These are phyloP conservation scores for Phalacrocorax aristotelis DNA, from an alignment of 2,113 vertebrate genomes.

Conservation along the genomic window DNA sequence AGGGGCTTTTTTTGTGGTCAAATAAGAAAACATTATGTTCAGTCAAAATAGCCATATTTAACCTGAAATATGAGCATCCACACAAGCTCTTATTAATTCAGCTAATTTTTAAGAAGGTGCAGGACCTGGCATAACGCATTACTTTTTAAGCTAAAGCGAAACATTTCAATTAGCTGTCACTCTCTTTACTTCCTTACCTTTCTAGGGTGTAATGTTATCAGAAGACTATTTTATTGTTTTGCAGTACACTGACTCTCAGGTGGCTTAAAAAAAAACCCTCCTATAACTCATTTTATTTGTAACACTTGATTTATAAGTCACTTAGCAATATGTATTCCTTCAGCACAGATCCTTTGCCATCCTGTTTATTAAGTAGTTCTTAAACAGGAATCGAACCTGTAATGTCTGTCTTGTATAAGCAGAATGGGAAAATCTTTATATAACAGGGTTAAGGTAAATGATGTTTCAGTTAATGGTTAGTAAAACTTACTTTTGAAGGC, in stretches of 20 bases:
- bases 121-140: background rate
- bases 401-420: background rate
- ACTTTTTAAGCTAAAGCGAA: background rate
- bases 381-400: background rate
- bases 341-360: background rate
- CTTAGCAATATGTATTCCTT: background rate
- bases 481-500: background rate
- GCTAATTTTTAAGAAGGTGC: background rate
- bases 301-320: background rate
- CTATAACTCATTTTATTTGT: background rate
- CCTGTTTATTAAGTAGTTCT: background rate
- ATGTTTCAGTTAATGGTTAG: background rate
- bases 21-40: background rate
- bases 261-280: background rate
- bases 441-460: background rate
- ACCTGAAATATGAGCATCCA: background rate
- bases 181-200: background rate
- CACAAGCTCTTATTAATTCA: background rate
- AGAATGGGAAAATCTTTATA: background rate
- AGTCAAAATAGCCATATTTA: background rate
- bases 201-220: background rate
- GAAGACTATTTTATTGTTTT: background rate
- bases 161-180: background rate
- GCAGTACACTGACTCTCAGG: background rate
- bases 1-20: background rate